A percentile compares a stretch with the other conserved stretches of the same genome.
phyloP scores from a whole-genome alignment of 2,888 invertebrate species.

The Drosophila merina region DNA sequence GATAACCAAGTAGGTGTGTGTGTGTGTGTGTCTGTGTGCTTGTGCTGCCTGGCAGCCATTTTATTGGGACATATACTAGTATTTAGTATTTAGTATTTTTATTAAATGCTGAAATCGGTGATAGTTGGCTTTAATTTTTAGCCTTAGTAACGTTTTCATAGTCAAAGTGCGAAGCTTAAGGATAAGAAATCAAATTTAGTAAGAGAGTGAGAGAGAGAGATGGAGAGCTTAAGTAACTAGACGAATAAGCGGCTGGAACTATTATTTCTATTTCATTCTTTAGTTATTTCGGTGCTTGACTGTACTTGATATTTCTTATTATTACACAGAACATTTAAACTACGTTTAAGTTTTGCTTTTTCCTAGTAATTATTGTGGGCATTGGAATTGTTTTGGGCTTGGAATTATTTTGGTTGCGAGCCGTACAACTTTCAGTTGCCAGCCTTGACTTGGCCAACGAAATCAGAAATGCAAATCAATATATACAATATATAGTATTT shows the following conservation, averaged over 20 bases:
- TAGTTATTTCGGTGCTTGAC: constrained; percentile 28
- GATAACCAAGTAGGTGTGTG: constrained; percentile 11
- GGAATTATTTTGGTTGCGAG: not conserved
- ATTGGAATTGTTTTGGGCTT: constrained; percentile 5
- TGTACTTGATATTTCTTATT: constrained; percentile 5
- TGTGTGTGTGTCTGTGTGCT: constrained; percentile 2
- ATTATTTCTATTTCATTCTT: constrained; percentile 31
- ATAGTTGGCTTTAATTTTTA: constrained; percentile 7
- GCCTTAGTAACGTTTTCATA: constrained; percentile 33
- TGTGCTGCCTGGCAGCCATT: constrained; percentile 29
- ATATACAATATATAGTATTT: not conserved
- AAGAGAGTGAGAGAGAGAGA: constrained; percentile 8
- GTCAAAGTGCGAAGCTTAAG: constrained; percentile 31
- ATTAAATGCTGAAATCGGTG: constrained; percentile 26
- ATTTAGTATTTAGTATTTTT: constrained; percentile 17
- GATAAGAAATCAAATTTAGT: constrained; percentile 24
- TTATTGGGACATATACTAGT: constrained; percentile 1
- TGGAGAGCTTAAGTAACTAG: constrained; percentile 51
- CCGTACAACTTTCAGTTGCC: constrained; percentile 36
- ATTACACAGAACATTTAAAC: constrained; percentile 37
- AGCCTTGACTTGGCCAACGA: constrained; percentile 29
- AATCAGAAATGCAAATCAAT: constrained; percentile 36
- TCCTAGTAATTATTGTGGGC: constrained; percentile 14
- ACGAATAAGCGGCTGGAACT: constrained; percentile 57
- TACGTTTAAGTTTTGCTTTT: constrained; percentile 21